phyloP scores from a whole-genome alignment of 2,113 vertebrate genomes.

The Origma solitaria region DNA sequence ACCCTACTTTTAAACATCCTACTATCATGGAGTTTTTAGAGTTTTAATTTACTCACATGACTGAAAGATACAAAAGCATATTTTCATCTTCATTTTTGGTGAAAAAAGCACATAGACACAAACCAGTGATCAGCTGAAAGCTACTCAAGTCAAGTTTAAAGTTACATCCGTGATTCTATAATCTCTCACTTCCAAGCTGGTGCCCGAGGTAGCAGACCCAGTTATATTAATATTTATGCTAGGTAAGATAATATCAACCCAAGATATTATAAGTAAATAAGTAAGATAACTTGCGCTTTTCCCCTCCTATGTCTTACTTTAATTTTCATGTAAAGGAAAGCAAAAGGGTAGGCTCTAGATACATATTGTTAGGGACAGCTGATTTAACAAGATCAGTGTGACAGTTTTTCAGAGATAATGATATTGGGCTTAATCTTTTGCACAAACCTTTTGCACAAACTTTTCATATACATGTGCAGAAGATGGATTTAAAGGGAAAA shows the following conservation, averaged over 20 bases:
- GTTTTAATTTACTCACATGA: neutral
- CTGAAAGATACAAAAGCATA: neutral
- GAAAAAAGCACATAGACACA: neutral
- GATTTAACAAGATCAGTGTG: neutral
- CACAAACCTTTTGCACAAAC: neutral
- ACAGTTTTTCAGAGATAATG: neutral
- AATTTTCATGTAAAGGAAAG: neutral
- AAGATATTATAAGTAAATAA: neutral
- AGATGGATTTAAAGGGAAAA: neutral
- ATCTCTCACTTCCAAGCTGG: neutral
- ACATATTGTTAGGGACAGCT: neutral
- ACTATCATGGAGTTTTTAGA: neutral
- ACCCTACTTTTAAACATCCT: neutral
- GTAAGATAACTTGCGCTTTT: neutral
- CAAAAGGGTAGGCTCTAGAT: neutral
- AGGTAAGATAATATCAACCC: neutral
- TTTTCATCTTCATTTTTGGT: neutral
- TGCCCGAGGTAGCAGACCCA: neutral
- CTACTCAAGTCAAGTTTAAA: neutral
- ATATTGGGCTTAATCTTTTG: neutral
- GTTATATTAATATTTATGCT: neutral
- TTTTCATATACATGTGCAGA: neutral
- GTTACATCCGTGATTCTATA: neutral
- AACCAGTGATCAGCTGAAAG: neutral
- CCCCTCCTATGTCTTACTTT: neutral